These are phyloP conservation scores for Podotricha telesiphe DNA, from an alignment of 2,888 invertebrate species.

Conservation along the genomic window DNA sequence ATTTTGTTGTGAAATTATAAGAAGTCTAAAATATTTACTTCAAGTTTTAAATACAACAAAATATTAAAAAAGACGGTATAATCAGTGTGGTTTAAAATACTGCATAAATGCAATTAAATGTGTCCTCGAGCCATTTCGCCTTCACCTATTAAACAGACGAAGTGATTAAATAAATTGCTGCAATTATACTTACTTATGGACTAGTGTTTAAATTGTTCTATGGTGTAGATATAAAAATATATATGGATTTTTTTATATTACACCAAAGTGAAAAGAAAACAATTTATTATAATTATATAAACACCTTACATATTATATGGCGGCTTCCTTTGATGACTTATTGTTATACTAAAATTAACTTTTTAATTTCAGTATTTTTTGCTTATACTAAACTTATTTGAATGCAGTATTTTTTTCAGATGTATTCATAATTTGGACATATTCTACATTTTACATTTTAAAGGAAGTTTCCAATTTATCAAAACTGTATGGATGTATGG, in stretches of 20 bases:
- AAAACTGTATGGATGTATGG: too few relatives aligned
- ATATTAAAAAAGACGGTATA: not conserved
- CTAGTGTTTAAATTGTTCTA: not conserved
- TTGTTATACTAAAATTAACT: not conserved
- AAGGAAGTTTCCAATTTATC: too few relatives aligned
- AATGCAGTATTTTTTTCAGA: too few relatives aligned
- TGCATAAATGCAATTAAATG: slow-evolving; percentile 18
- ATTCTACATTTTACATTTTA: too few relatives aligned
- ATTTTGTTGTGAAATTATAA: too few relatives aligned
- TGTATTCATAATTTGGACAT: too few relatives aligned
- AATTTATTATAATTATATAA: not conserved
- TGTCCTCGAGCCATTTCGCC: slow-evolving; percentile 10
- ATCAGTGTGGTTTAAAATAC: slow-evolving; percentile 7
- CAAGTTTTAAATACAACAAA: too few relatives aligned
- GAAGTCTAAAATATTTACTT: too few relatives aligned
- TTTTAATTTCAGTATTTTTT: too few relatives aligned
- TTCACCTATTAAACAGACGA: slow-evolving; percentile 10
- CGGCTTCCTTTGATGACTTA: too few relatives aligned
- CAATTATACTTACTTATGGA: slow-evolving; percentile 3
- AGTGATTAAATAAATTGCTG: slow-evolving; percentile 16
- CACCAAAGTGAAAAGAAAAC: not conserved
- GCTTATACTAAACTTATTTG: too few relatives aligned
- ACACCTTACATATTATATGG: not conserved
- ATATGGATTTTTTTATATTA: not conserved
- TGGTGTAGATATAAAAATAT: slow-evolving; percentile 1